A percentile compares a stretch with the other conserved stretches of the same genome.
Conservation (phyloP, 64 coral and sea anemone species). For the Montipora efflorescens region DNA sequence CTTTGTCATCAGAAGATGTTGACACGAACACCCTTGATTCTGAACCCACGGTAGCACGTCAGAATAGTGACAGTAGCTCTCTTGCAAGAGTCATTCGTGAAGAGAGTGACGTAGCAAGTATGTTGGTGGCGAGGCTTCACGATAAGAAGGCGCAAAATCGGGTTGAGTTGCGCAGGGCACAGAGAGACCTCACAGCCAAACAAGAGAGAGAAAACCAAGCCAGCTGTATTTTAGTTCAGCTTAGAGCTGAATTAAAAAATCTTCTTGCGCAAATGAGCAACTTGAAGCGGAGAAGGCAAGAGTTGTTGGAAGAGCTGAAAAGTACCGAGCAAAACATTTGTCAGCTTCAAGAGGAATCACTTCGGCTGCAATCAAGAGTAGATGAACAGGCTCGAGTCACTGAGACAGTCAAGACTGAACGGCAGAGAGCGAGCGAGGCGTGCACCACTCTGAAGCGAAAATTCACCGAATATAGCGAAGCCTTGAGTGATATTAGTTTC, state of each 20-base stretch:
- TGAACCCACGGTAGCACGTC: neutral
- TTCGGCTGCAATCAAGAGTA: neutral
- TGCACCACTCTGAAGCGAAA: conserved; percentile 24
- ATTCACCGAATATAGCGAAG: conserved; percentile 47
- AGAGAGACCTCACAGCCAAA: conserved; percentile 17
- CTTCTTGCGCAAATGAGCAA: neutral
- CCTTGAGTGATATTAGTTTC: conserved; percentile 31
- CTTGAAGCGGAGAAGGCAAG: conserved; percentile 4
- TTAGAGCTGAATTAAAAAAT: conserved; percentile 22
- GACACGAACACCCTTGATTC: neutral
- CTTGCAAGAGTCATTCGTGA: conserved; percentile 27
- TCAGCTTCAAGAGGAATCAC: conserved; percentile 37
- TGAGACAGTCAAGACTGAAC: conserved; percentile 5
- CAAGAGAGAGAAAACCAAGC: neutral
- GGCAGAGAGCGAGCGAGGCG: conserved; percentile 5
- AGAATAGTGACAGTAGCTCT: neutral
- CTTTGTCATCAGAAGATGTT: neutral
- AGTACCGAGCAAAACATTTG: conserved; percentile 20
- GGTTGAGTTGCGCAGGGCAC: neutral
- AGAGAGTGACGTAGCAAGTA: conserved; percentile 36
- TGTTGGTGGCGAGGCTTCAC: conserved; percentile 43
- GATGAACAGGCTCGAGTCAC: neutral
- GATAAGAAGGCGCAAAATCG: conserved; percentile 44
- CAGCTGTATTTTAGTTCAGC: conserved; percentile 1
- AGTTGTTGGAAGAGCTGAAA: conserved; percentile 46